Evolutionary conservation across 2,113 vertebrate genomes (phyloP).

Genomic region (Nestor notabilis): DNA sequence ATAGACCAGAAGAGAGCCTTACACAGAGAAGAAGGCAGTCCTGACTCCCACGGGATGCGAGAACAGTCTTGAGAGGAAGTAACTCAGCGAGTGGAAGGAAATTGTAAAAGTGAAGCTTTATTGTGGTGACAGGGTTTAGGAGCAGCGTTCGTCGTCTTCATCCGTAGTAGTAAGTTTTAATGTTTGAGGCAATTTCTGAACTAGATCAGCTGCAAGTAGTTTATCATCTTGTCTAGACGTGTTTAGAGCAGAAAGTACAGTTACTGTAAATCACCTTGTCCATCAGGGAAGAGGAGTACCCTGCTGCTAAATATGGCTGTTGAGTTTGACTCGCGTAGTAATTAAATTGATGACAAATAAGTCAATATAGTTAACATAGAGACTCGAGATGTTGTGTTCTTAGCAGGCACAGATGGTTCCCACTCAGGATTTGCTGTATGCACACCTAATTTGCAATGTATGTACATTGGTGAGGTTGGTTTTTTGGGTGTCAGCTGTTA

Average conservation of each 20-base stretch:
- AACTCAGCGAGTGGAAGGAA: background rate
- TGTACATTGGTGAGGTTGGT: background rate
- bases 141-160: background rate
- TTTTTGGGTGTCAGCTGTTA: background rate
- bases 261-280: background rate
- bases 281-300: background rate
- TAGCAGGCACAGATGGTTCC: accelerated
- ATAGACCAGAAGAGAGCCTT: accelerated
- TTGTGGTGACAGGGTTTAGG: background rate
- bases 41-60: accelerated
- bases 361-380: background rate
- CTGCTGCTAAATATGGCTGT: background rate
- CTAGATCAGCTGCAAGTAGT: background rate
- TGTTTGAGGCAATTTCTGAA: background rate
- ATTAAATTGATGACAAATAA: background rate
- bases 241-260: background rate
- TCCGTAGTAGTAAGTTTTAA: background rate
- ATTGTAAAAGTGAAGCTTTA: background rate
- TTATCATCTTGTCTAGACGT: background rate
- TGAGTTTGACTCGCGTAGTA: background rate
- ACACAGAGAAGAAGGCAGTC: accelerated
- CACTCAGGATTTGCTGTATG: background rate
- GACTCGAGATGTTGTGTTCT: background rate
- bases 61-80: background rate
- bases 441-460: background rate